Base-by-base conservation (phyloP, 1,140 invertebrate species). In the Heliconius melpomene region DNA sequence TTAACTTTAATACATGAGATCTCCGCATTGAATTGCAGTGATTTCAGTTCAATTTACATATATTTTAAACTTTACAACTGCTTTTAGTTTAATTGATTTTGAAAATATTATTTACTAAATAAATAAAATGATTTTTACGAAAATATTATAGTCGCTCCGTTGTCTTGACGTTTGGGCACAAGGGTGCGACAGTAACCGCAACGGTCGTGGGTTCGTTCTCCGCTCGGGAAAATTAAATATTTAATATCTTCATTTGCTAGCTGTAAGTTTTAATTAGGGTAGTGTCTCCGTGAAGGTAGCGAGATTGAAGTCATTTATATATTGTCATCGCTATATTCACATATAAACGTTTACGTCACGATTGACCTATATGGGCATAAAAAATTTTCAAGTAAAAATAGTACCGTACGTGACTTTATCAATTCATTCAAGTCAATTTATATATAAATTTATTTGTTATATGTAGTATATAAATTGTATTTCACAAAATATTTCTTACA, bases 31-130 rank as follows among this genome's bases (percentile, higher is more conserved):
- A 60, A 60, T 60, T 60, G 54, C 54, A 23, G 57, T 60, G n/a
- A 60, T 60, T 60, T 60, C 57, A 23, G 57, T 60, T 60, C 57
- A 60, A 60, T 60, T 60, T 60, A 60, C 57, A 60, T 60, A 60
- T 23, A 60, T 60, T 60, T 60, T 23, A 46, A 16, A 13, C 3
- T 46, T 46, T 13, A 46, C 11, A 11, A 60, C 54, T 60, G 54
- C 54, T 60, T 60, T 26, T 3, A 13, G 40, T 60, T 60, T 60
- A 60, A 60, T 57, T 60, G 54, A 23, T 57, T n/a, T 57, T 20
- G 7, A 57, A 18, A 57, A 23, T 57, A 20, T 57, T 57, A 8
- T n/a, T 57, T 57, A 57, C 32, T 20, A 57, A 20, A 36, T 36
- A 36, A 57, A 57, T 40, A 1, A 1, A 9, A 40, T 9, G 0